Evolutionary conservation across 2,113 vertebrate species (phyloP).

Genomic region (Bungarus multicinctus): DNA sequence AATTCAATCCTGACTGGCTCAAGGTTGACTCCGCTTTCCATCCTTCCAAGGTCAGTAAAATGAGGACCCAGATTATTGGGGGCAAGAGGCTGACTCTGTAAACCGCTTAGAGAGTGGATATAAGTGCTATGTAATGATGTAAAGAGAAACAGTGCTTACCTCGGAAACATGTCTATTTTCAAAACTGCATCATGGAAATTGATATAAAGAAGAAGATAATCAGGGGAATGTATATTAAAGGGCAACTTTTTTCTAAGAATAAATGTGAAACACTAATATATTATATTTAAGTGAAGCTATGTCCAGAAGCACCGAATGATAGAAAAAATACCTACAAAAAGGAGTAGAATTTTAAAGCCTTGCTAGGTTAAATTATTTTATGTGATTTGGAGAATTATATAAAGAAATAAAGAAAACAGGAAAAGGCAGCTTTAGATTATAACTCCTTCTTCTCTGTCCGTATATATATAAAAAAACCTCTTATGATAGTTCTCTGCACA

Average conservation of each 20-base stretch:
- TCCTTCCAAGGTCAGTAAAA: background rate
- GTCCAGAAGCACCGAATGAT: background rate
- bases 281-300: background rate
- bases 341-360: background rate
- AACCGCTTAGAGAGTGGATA: background rate
- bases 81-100: background rate
- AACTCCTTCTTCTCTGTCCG: background rate
- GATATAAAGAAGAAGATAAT: background rate
- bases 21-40: background rate
- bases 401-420: background rate
- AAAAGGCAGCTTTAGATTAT: background rate
- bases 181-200: background rate
- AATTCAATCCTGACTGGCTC: background rate
- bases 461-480: background rate
- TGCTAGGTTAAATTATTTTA: background rate
- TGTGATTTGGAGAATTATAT: background rate
- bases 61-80: background rate
- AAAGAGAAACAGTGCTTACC: background rate
- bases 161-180: background rate
- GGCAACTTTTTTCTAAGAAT: background rate
- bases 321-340: background rate
- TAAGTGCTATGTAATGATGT: background rate
- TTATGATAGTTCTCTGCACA: background rate
- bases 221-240: background rate
- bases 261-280: background rate